These are phyloP conservation scores for Phlogophora meticulosa DNA, from an alignment of 2,888 invertebrate genomes.

Conservation along the genomic window DNA sequence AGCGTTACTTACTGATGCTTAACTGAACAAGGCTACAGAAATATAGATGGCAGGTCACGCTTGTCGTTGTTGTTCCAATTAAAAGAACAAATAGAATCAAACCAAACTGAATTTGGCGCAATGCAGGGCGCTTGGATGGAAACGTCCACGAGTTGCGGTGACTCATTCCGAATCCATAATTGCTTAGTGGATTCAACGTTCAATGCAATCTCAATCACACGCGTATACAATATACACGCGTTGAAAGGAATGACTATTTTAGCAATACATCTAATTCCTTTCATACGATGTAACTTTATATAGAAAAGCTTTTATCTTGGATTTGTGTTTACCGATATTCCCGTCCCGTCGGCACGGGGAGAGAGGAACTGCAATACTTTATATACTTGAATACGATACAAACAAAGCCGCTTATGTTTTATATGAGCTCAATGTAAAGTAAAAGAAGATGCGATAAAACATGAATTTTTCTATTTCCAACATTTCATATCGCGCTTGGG, in stretches of 20 bases:
- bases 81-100: constrained; percentile 84
- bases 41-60: constrained; percentile 63
- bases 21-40: constrained; percentile 47
- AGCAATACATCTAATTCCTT: constrained; percentile 11
- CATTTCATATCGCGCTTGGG: constrained; percentile 43
- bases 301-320: constrained; percentile 22
- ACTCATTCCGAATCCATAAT: constrained; percentile 84
- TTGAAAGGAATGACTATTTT: constrained; percentile 2
- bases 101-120: constrained; percentile 87
- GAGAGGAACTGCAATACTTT: constrained; percentile 30
- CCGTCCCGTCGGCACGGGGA: constrained; percentile 36
- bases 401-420: constrained; percentile 35
- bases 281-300: constrained; percentile 1
- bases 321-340: constrained; percentile 26
- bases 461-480: constrained; percentile 51
- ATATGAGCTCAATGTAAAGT: constrained; percentile 15
- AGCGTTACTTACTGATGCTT: constrained; percentile 35
- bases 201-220: constrained; percentile 70
- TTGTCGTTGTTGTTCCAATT: constrained; percentile 78
- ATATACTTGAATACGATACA: constrained; percentile 22
- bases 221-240: constrained; percentile 22
- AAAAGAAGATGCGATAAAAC: constrained; percentile 45
- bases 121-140: constrained; percentile 86
- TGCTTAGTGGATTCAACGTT: constrained; percentile 76
- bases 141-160: constrained; percentile 82